Conservation (phyloP, 2,888 invertebrate genomes). For the Atethmia centrago region DNA sequence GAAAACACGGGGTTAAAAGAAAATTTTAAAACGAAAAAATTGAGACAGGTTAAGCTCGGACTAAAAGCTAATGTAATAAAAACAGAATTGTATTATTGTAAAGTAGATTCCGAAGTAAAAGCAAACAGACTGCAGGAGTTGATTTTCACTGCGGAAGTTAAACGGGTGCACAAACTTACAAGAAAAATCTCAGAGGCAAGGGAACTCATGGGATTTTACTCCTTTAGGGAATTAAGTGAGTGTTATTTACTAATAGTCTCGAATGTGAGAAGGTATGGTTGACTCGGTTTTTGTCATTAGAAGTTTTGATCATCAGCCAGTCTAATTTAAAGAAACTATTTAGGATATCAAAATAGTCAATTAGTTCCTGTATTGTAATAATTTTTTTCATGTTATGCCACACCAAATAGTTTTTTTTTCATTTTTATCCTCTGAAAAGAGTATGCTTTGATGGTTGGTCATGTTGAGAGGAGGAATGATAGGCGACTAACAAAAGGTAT, state of each 20-base stretch:
- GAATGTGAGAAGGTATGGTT: background rate
- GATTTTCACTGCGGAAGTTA: conserved; percentile 21
- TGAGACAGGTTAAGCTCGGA: conserved; percentile 16
- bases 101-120: conserved; percentile 21
- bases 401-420: background rate
- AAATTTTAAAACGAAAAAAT: conserved; percentile 35
- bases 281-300: background rate
- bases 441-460: no score
- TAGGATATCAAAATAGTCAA: background rate
- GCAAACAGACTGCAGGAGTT: conserved; percentile 14
- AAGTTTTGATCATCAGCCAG: background rate
- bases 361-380: no score
- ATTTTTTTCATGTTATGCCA: background rate
- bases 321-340: background rate
- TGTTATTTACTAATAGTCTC: background rate
- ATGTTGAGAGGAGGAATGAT: no score
- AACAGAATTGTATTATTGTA: conserved; percentile 31
- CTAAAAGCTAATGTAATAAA: conserved; percentile 39
- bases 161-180: conserved; percentile 3
- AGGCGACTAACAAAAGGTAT: no score
- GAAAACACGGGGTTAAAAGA: conserved; percentile 2
- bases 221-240: background rate
- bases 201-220: background rate
- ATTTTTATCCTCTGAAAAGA: no score
- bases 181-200: background rate